A percentile compares a stretch with the other conserved stretches of the same genome.
These are phyloP conservation scores for Clavelina lepadiformis DNA, from an alignment of 23 tunicate genomes.

Conservation along the genomic window DNA sequence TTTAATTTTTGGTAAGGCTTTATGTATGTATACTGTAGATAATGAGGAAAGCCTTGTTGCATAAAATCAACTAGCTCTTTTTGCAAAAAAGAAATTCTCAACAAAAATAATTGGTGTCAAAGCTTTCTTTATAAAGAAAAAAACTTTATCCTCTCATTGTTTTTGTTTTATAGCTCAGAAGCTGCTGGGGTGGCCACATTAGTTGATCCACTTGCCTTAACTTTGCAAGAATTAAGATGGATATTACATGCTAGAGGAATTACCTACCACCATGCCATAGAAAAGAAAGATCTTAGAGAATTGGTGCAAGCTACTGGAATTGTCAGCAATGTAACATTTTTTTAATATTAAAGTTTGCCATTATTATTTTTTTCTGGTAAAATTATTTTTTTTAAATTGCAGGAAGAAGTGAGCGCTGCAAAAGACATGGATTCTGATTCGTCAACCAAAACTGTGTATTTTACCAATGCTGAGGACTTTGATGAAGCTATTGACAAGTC, in stretches of 20 bases:
- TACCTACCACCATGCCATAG: constrained; percentile 21
- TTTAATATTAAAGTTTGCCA: no score
- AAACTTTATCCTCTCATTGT: no score
- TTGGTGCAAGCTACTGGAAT: constrained; percentile 20
- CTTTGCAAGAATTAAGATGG: constrained; percentile 32
- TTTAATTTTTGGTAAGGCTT: no score
- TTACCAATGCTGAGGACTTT: constrained; percentile 11
- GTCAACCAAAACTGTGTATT: neutral
- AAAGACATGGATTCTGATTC: constrained; percentile 2
- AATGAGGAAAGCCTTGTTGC: no score
- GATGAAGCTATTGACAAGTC: constrained; percentile 13
- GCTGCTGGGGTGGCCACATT: constrained; percentile 7
- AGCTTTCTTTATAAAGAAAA: no score
- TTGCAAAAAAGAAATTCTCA: no score
- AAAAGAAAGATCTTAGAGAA: constrained; percentile 35
- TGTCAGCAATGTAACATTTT: constrained; percentile 28
- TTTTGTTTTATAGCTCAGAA: constrained; percentile 21
- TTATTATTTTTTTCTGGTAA: neutral
- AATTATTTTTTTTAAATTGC: neutral
- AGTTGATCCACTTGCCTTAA: constrained; percentile 35
- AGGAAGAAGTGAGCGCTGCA: constrained; percentile 37
- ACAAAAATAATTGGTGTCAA: no score
- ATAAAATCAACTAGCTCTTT: no score
- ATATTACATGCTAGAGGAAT: constrained; percentile 32
- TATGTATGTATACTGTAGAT: no score